Base-by-base conservation (phyloP, 2,113 vertebrate genomes). In the Taxidea taxus region DNA sequence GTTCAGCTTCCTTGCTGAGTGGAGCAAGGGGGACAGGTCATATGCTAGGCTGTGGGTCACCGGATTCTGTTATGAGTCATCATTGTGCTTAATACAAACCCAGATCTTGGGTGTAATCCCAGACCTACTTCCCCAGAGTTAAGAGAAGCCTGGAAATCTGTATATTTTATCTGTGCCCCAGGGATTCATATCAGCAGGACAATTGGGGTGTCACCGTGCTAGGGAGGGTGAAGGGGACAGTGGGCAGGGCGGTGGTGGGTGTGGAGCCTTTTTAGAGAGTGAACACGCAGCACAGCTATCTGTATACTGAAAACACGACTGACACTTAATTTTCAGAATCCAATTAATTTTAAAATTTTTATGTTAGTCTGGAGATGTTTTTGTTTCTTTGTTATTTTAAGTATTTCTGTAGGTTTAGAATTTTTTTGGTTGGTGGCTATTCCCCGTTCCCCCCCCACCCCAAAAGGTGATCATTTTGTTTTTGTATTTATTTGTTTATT, bases 191-290 rank as follows among this genome's bases (percentile, higher is more conserved):
- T 3, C 21, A 1, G 25, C n/a, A 42, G 56, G 64, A 37, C 25
- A 11, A 7, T 12, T 34, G 49, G 31, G 75, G 44, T 51, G 5
- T 1, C 11, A 13, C 39, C 39, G 13, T 37, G 1, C 2, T 13
- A 2, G 39, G 10, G 27, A 29, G 2, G 5, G 44, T 15, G 0
- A 15, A 27, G 13, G 18, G 1, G 3, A 2, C 39, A 25, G 0
- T 8, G 72, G 47, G 7, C 0, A 5, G 85, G 64, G 13, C 6
- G 25, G 15, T 2, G 31, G 4, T 1, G 16, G 25, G 12, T 21
- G 0, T 5, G 47, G 44, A 12, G 7, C 4, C 37, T 44, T n/a
- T 51, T 21, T 51, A n/a, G 66, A 34, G 42, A 4, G 3, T 16
- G 37, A 20, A 20, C 54, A 27, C 14, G 18, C 5, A 8, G 4